Conservation (phyloP, 2,113 vertebrate species). For the Calonectris borealis region DNA sequence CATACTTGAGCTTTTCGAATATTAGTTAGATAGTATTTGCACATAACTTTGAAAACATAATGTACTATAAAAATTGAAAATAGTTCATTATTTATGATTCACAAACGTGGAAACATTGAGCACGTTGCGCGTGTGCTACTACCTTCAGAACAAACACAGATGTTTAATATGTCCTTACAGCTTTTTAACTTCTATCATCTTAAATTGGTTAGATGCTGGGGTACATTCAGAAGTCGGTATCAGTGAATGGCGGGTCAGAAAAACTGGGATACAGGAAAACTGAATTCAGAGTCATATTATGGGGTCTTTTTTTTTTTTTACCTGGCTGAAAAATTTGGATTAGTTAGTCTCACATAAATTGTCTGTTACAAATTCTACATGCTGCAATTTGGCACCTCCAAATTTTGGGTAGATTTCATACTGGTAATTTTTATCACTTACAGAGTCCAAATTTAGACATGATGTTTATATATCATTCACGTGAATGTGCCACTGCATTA, state of each 20-base stretch:
- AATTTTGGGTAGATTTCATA: neutral
- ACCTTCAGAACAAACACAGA: neutral
- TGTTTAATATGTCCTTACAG: neutral
- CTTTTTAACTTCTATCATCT: neutral
- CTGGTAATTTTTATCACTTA: neutral
- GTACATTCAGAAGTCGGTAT: neutral
- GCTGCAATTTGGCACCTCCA: neutral
- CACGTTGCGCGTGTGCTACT: accelerated
- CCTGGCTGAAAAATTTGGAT: neutral
- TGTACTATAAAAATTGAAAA: neutral
- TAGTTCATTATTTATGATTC: neutral
- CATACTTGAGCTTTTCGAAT: neutral
- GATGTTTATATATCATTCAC: neutral
- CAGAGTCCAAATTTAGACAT: neutral
- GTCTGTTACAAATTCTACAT: neutral
- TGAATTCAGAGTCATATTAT: neutral
- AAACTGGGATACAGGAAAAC: neutral
- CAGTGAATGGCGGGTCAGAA: neutral
- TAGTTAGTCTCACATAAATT: neutral
- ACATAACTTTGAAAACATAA: neutral
- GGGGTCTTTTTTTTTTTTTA: neutral
- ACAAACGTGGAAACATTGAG: neutral
- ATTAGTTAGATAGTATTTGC: neutral
- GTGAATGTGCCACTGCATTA: neutral
- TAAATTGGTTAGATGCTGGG: neutral